A percentile compares a stretch with the other conserved stretches of the same genome.
These are phyloP conservation scores for Acanthochromis polyacanthus DNA, from an alignment of 2,113 vertebrate genomes.

Conservation along the genomic window DNA sequence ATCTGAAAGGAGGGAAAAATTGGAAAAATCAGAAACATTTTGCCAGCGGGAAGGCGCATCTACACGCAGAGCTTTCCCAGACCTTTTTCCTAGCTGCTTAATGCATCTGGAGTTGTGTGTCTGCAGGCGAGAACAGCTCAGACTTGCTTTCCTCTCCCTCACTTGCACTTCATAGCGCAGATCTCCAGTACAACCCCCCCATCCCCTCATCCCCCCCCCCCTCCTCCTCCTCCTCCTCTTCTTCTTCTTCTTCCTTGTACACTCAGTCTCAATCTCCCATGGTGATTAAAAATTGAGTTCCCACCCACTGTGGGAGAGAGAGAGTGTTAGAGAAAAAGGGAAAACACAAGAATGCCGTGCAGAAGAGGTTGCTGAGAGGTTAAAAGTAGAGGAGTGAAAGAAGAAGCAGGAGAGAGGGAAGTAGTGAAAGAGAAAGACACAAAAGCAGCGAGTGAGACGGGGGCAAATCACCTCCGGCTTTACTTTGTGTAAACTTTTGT, in stretches of 20 bases:
- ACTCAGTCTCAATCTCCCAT: slow-evolving; percentile 56
- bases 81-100: slow-evolving; percentile 13
- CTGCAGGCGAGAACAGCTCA: slow-evolving; percentile 38
- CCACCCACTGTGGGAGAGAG: slow-evolving; percentile 55
- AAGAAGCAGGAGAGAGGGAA: slow-evolving; percentile 10
- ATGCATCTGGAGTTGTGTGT: slow-evolving; percentile 39
- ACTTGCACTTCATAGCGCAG: slow-evolving; percentile 23
- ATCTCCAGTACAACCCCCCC: not conserved
- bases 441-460: slow-evolving; percentile 1
- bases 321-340: slow-evolving; percentile 10
- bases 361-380: slow-evolving; percentile 23
- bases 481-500: slow-evolving; percentile 26
- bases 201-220: not conserved
- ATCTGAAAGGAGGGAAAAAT: slow-evolving; percentile 16
- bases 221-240: slow-evolving; percentile 57
- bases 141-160: not conserved
- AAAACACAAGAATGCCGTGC: slow-evolving; percentile 7
- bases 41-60: not conserved
- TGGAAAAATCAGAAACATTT: slow-evolving; percentile 2
- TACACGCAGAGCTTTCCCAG: slow-evolving; percentile 10
- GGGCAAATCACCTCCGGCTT: slow-evolving; percentile 28
- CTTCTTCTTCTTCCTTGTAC: slow-evolving; percentile 24
- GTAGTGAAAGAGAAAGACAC: slow-evolving; percentile 17
- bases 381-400: slow-evolving; percentile 16
- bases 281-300: slow-evolving; percentile 73